Conservation (phyloP, 2,113 vertebrate species). For the Ammospiza nelsoni region DNA sequence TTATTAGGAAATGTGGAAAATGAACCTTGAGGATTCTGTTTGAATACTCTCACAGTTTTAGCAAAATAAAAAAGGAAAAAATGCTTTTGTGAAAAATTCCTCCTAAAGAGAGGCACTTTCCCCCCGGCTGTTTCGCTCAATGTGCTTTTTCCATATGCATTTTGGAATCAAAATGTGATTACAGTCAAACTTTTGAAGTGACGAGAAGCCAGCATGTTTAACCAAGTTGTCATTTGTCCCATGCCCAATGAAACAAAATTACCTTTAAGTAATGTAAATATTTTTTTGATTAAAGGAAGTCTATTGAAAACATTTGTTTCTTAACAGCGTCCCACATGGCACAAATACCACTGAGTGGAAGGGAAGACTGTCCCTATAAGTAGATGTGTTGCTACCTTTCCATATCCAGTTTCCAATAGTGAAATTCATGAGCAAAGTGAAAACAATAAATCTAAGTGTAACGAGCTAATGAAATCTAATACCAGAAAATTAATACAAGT, state of each 20-base stretch:
- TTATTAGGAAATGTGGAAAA: conserved; percentile 69
- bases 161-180: conserved; percentile 55
- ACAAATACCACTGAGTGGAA: background rate
- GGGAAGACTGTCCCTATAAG: background rate
- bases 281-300: conserved; percentile 18
- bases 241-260: conserved; percentile 50
- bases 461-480: background rate
- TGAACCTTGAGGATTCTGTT: conserved; percentile 47
- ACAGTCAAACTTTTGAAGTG: conserved; percentile 21
- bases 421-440: conserved; percentile 20
- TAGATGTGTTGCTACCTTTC: conserved; percentile 2
- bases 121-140: background rate
- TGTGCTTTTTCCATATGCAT: conserved; percentile 54
- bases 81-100: conserved; percentile 50
- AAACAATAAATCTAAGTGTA: background rate
- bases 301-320: conserved; percentile 3
- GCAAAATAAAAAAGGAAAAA: conserved; percentile 42
- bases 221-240: conserved; percentile 42
- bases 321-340: conserved; percentile 1
- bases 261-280: conserved; percentile 9
- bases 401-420: background rate
- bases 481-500: conserved; percentile 60
- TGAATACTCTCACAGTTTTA: conserved; percentile 39
- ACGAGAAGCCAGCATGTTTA: conserved; percentile 2
- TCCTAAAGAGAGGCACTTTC: conserved; percentile 48